Evolutionary conservation across 2,113 vertebrate species (phyloP), one percentile per base, ranked within the genome.

Genomic region (Agapornis roseicollis): DNA sequence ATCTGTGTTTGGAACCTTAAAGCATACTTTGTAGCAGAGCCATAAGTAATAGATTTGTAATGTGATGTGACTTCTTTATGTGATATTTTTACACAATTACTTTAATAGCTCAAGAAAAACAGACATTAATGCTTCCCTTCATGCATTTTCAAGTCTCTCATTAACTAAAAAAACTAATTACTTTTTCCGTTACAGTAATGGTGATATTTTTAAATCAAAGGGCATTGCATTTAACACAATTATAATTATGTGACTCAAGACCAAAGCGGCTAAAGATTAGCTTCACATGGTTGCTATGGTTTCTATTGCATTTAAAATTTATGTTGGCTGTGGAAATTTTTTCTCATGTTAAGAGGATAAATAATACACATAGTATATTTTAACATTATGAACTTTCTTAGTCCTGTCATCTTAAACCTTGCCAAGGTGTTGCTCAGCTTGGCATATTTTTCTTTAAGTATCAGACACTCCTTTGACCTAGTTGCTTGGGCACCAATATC

Each of bases 151-250:
- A 93, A 78, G 80, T 60, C 79, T 83, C 88, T 94, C 37, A 60
- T 92, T 94, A 93, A 95, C 95, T 95, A 86, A 83, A 96, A 94
- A 76, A 56, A 33, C 23, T 64, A 88, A 96, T 96, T 90, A 64
- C 64, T 80, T 94, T 95, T 96, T 88, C 64, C 27, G 9, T 91
- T 91, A 80, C 35, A 74, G 80, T 73, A 85, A 89, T 58, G 85
- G 69, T 89, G 93, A 55, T 96, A 91, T 91, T 93, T 89, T 84
- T 91, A 42, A 93, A 71, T 88, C 71, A 95, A 97, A 96, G 80
- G 64, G 64, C 64, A 93, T 63, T 89, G 73, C 68, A 83, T 93
- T 95, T 95, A 90, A 71, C 72, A 93, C 64, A 94, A 83, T 90
- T 70, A 93, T 83, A 84, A 90, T 84, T 88, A 42, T 10, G 12